phyloP scores from a whole-genome alignment of 2,797 vertebrate genomes.

The Phalloptychus januarius region DNA sequence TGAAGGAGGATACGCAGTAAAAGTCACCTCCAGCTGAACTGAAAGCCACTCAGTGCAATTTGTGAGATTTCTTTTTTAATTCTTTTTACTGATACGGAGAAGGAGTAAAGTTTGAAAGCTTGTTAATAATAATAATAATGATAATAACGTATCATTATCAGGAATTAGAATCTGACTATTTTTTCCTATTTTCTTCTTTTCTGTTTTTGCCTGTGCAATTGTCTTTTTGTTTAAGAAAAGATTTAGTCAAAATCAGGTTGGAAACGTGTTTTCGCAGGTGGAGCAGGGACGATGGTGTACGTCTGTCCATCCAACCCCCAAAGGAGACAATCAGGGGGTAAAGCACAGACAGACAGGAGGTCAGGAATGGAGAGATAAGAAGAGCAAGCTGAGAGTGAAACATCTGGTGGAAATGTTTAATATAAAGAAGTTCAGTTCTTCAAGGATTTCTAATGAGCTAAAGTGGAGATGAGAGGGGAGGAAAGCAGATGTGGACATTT shows the following conservation, averaged over 20 bases:
- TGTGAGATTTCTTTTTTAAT: not conserved
- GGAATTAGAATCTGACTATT: not conserved
- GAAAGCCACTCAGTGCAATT: not conserved
- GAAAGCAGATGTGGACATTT: conserved; percentile 59
- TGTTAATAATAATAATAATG: not conserved
- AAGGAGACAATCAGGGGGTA: conserved; percentile 37
- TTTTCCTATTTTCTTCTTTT: not conserved
- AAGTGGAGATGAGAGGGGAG: conserved; percentile 42
- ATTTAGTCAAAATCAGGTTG: conserved; percentile 61
- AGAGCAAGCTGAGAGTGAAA: conserved; percentile 35
- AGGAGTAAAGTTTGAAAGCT: not conserved
- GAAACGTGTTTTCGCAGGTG: conserved; percentile 28
- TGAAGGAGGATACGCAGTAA: conserved; percentile 1
- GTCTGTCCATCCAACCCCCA: conserved; percentile 64
- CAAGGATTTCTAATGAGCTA: conserved; percentile 61
- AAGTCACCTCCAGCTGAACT: not conserved
- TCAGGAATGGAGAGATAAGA: conserved; percentile 39
- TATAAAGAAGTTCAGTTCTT: conserved; percentile 36
- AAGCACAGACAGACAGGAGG: conserved; percentile 43
- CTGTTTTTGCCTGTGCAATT: conserved; percentile 46
- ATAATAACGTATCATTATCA: no score
- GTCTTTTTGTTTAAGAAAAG: conserved; percentile 42
- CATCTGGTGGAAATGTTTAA: conserved; percentile 58
- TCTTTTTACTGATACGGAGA: not conserved
- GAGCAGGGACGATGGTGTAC: conserved; percentile 30